Percentiles rank a stretch among this genome's conserved stretches.
phyloP scores from a whole-genome alignment of 2,797 vertebrate species.

The Hydrolagus colliei region DNA sequence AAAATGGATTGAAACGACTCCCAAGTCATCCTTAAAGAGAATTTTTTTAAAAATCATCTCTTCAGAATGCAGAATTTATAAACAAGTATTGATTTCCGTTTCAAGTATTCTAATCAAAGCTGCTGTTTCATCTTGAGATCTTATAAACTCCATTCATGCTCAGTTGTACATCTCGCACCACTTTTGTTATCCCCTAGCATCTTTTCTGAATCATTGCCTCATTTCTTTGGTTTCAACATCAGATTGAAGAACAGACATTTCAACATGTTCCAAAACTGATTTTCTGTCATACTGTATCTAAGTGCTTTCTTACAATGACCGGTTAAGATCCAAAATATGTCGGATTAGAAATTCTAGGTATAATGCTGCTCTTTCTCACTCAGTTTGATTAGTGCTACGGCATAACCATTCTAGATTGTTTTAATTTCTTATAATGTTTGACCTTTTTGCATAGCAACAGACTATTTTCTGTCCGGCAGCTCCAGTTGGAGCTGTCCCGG shows the following conservation, averaged over 20 bases:
- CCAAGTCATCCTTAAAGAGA: neutral
- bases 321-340: too few relatives aligned
- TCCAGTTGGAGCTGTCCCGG: too few relatives aligned
- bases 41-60: neutral
- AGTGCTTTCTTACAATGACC: too few relatives aligned
- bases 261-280: too few relatives aligned
- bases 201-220: neutral
- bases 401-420: too few relatives aligned
- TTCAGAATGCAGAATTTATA: neutral
- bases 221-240: neutral
- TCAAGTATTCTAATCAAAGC: neutral
- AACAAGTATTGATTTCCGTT: neutral
- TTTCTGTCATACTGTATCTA: too few relatives aligned
- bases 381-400: too few relatives aligned
- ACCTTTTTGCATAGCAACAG: too few relatives aligned
- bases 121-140: neutral
- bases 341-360: too few relatives aligned
- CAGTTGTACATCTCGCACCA: neutral
- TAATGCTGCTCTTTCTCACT: too few relatives aligned
- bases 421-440: too few relatives aligned
- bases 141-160: neutral
- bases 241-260: neutral
- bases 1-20: neutral
- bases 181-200: neutral
- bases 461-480: too few relatives aligned